These are phyloP conservation scores for Neostethus bicornis DNA, from an alignment of 2,797 vertebrate species.

Conservation along the genomic window DNA sequence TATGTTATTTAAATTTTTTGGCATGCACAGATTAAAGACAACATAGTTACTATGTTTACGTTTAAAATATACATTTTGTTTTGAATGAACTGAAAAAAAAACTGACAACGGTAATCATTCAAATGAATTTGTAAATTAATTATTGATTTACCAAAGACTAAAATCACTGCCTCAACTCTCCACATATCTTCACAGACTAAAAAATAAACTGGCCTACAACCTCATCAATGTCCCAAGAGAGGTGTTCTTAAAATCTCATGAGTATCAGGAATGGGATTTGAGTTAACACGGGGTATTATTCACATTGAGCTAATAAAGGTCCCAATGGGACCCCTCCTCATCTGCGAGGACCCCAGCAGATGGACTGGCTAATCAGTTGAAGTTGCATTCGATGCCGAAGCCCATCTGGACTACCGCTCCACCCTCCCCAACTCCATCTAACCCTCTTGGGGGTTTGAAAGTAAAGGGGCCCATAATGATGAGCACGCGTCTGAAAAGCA, in stretches of 20 bases:
- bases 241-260: conserved; percentile 56
- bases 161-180: conserved; percentile 9
- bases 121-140: neutral
- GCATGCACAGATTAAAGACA: no score
- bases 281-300: conserved; percentile 66
- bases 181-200: conserved; percentile 49
- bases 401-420: conserved; percentile 71
- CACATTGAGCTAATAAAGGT: conserved; percentile 79
- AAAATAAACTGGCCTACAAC: conserved; percentile 28
- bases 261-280: conserved; percentile 42
- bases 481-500: conserved; percentile 63
- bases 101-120: neutral
- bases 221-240: conserved; percentile 52
- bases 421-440: conserved; percentile 7
- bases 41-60: no score
- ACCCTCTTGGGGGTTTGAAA: conserved; percentile 51
- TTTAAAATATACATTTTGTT: no score
- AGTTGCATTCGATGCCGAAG: conserved; percentile 62
- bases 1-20: no score
- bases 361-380: conserved; percentile 71
- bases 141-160: accelerated
- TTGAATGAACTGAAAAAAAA: no score
- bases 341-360: conserved; percentile 71
- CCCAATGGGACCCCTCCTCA: conserved; percentile 63
- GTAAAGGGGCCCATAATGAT: conserved; percentile 60